phyloP scores from a whole-genome alignment of 2,797 vertebrate genomes.

The Thalassophryne amazonica region DNA sequence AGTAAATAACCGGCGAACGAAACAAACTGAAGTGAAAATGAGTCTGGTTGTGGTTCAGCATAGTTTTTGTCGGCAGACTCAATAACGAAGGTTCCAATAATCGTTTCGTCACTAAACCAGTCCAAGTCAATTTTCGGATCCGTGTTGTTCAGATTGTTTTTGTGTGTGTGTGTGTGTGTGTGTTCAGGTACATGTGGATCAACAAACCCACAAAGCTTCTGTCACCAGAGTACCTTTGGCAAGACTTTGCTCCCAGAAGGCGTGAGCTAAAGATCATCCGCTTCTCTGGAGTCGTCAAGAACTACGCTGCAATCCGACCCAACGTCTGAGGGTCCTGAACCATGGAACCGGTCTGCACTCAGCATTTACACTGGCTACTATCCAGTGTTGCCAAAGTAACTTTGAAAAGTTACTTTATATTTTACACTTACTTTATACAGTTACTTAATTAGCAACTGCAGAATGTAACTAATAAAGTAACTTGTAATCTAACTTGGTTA shows the following conservation, averaged over 20 bases:
- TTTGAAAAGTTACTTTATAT: too few species aligned
- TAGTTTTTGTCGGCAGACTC: too few species aligned
- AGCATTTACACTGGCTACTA: background rate
- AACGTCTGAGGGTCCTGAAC: slow-evolving; percentile 16
- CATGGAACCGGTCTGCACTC: background rate
- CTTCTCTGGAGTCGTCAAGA: slow-evolving; percentile 70
- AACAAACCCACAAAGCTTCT: slow-evolving; percentile 80
- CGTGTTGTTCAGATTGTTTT: background rate
- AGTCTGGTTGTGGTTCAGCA: background rate
- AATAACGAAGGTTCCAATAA: too few species aligned
- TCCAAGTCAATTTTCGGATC: background rate
- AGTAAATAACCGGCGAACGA: too few species aligned
- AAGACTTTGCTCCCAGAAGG: slow-evolving; percentile 52
- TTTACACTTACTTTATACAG: too few species aligned
- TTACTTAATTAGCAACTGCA: too few species aligned
- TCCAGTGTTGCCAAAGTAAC: too few species aligned
- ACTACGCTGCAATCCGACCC: slow-evolving; percentile 51
- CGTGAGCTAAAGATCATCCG: slow-evolving; percentile 60
- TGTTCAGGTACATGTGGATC: slow-evolving; percentile 65
- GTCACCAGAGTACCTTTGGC: slow-evolving; percentile 82
- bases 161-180: too few species aligned
- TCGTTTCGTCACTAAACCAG: too few species aligned
- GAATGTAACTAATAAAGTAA: too few species aligned
- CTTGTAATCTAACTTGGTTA: too few species aligned
- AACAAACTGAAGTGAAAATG: background rate